Evolutionary conservation across 2,797 vertebrate species (phyloP).

Genomic region (Sebastes wilsoni): DNA sequence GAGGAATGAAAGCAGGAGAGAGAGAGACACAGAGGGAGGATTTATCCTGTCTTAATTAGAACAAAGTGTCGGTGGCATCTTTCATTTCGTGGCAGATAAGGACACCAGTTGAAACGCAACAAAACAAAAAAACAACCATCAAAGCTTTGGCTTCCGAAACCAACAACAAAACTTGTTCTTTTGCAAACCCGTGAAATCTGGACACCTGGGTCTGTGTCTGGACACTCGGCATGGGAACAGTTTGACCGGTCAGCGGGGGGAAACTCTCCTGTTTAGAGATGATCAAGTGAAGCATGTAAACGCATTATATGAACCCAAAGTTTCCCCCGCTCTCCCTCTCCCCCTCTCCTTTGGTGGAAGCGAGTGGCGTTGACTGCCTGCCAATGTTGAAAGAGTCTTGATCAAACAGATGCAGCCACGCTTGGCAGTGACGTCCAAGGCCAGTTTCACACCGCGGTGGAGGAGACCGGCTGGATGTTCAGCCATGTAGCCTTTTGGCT

Average conservation of each 20-base stretch:
- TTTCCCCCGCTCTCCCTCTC: not conserved
- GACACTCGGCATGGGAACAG: constrained; percentile 52
- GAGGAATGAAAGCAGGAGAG: constrained; percentile 9
- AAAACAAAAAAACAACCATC: not conserved
- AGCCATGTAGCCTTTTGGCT: constrained; percentile 7
- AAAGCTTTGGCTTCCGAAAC: constrained; percentile 28
- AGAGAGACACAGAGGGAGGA: constrained; percentile 23
- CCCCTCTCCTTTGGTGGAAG: not conserved
- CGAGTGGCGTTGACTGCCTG: constrained; percentile 23
- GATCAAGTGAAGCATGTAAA: constrained; percentile 66
- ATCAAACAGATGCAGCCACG: constrained; percentile 59
- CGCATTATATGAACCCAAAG: constrained; percentile 53
- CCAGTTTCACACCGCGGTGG: constrained; percentile 23
- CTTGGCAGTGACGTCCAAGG: constrained; percentile 39
- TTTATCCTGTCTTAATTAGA: constrained; percentile 53
- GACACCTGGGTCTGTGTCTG: constrained; percentile 41
- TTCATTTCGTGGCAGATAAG: constrained; percentile 53
- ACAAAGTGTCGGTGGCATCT: constrained; percentile 60
- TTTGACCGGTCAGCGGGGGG: constrained; percentile 39
- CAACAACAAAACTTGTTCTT: constrained; percentile 34
- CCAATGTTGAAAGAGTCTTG: constrained; percentile 51
- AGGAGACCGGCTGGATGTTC: constrained; percentile 9
- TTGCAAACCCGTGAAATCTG: constrained; percentile 26
- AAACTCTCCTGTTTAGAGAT: constrained; percentile 28
- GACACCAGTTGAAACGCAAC: constrained; percentile 54